Evolutionary conservation across 2,888 invertebrate species (phyloP), one percentile per base, ranked within the genome.

Genomic region (Pseudoips prasinana): DNA sequence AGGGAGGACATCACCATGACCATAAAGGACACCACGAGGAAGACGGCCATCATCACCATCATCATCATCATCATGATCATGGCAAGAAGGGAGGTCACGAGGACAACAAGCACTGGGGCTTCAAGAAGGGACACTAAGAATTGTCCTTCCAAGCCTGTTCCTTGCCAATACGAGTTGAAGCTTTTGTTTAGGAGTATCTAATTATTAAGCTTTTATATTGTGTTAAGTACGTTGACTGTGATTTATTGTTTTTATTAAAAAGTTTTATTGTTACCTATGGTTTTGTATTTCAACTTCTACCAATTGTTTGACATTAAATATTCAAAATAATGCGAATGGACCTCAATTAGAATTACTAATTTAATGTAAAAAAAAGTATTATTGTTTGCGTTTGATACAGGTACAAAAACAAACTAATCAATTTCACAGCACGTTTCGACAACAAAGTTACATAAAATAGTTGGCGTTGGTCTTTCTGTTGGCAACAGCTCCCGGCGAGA

Each of bases 71-170:
- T 45, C 91, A 92, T 69, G 91, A 93, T 52, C 92, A 94, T 61
- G 95, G 92, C 40, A 94, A 95, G 85, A 95, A 96, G 80, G 95
- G 94, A 23, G 94, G 94, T 22, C 93, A 94, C 60, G 93, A 94
- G 58, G 92, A 94, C 58, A 94, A 94, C 78, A 95, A 95, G 79
- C 92, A 94, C 72, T 95, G 95, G 94, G 93, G 93, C 45, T 91
- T 90, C 64, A 91, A 91, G 69, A 90, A 91, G 74, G 89, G 89
- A 42, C 87, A 86, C 58, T 72, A 81, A 80, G 58, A 64, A 61
- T 45, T 47, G 34, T 33, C 39, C 29, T 24, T 54, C 56, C 63
- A 42, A 54, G 49, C 54, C 43, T 58, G 46, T 52, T 29, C 8
- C 28, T 25, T 36, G 47, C 34, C 56, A 46, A 59, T 65, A 57